Evolutionary conservation across 2,888 invertebrate genomes (phyloP).

Genomic region (Halictus quadricinctus): DNA sequence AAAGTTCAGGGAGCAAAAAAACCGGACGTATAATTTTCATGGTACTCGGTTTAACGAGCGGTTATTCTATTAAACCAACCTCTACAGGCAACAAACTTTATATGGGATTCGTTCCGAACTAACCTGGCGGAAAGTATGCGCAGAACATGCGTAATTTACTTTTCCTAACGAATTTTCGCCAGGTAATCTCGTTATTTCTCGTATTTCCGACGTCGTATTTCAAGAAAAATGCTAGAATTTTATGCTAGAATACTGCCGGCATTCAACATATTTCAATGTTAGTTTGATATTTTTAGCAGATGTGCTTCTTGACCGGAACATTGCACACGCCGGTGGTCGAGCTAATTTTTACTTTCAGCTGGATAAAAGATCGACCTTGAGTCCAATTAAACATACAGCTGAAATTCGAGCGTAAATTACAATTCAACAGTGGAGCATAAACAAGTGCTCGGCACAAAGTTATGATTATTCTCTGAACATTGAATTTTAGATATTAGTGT

Average conservation of each 20-base stretch:
- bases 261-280: neutral
- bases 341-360: constrained; percentile 32
- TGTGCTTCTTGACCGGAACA: constrained; percentile 30
- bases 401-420: constrained; percentile 39
- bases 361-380: constrained; percentile 32
- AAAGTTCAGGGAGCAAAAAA: constrained; percentile 15
- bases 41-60: constrained; percentile 20
- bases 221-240: neutral
- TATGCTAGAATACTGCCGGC: neutral
- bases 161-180: neutral
- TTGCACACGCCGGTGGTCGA: constrained; percentile 27
- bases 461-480: neutral
- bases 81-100: constrained; percentile 17
- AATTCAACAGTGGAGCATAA: constrained; percentile 23
- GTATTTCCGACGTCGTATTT: neutral
- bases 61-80: constrained; percentile 14
- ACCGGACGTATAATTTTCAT: neutral
- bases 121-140: neutral
- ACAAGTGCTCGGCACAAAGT: constrained; percentile 12
- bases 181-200: neutral
- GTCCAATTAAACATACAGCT: constrained; percentile 31
- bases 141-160: constrained; percentile 14
- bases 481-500: neutral
- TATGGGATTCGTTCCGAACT: constrained; percentile 22
- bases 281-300: neutral